A percentile compares a stretch with the other conserved stretches of the same genome.
phyloP scores from a whole-genome alignment of 2,113 vertebrate species.

The Sturnus vulgaris region DNA sequence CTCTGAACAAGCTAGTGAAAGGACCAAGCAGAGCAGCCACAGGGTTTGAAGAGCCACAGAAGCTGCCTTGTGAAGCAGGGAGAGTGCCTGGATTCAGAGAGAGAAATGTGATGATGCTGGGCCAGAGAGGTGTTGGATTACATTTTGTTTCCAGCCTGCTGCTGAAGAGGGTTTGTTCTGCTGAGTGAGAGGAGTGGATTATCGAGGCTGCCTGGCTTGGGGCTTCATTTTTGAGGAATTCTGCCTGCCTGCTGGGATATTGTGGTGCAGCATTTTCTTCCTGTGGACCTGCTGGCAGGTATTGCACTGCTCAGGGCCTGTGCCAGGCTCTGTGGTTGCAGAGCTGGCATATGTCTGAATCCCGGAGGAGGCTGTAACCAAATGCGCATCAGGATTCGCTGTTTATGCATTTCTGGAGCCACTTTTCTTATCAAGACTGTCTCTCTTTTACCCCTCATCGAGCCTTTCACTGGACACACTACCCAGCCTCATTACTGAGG shows the following conservation, averaged over 20 bases:
- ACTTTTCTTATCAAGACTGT: not conserved
- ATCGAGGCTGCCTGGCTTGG: not conserved
- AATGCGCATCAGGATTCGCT: not conserved
- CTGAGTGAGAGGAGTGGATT: not conserved
- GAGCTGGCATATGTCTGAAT: not conserved
- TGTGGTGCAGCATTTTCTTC: not conserved
- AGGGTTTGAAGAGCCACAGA: slow-evolving; percentile 9
- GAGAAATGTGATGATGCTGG: not conserved
- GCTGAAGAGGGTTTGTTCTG: not conserved
- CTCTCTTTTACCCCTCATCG: not conserved
- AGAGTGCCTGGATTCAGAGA: not conserved
- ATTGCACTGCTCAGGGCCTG: not conserved
- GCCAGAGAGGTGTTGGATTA: not conserved
- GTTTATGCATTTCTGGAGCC: not conserved
- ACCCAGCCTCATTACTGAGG: not conserved
- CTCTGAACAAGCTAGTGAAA: not conserved
- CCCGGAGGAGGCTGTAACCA: not conserved
- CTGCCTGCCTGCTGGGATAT: not conserved
- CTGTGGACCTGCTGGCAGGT: not conserved
- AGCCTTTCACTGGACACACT: not conserved
- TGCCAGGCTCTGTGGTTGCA: not conserved
- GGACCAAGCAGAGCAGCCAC: not conserved
- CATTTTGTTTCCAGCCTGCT: not conserved
- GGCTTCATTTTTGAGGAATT: not conserved
- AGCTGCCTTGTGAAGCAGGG: not conserved